phyloP scores from a whole-genome alignment of 2,113 vertebrate genomes.

The Eclectus roratus region DNA sequence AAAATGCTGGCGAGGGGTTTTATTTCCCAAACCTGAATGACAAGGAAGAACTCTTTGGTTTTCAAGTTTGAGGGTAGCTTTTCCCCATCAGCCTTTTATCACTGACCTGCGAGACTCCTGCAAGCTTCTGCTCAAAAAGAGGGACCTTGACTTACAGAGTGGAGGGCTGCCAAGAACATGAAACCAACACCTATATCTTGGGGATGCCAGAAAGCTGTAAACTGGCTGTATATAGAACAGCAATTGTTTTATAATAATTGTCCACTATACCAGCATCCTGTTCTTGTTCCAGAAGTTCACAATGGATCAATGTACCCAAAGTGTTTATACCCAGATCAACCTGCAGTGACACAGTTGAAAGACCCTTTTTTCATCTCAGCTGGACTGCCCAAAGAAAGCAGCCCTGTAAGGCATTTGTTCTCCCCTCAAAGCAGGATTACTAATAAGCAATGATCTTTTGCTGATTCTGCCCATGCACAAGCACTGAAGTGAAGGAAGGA shows the following conservation, averaged over 20 bases:
- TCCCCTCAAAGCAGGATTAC: neutral
- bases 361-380: neutral
- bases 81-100: neutral
- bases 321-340: conserved; percentile 14
- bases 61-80: neutral
- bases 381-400: neutral
- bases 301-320: conserved; percentile 42
- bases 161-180: conserved; percentile 40
- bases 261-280: conserved; percentile 52
- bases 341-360: neutral
- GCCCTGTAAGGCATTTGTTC: neutral
- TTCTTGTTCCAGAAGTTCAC: conserved; percentile 61
- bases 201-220: conserved; percentile 44
- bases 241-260: conserved; percentile 54
- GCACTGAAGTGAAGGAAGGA: neutral
- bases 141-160: neutral
- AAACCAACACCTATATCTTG: conserved; percentile 2
- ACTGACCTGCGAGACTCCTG: neutral
- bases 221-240: conserved; percentile 27
- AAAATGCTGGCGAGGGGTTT: neutral
- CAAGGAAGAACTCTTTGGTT: neutral
- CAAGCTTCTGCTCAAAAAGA: neutral
- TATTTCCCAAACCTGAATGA: neutral
- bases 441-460: neutral
- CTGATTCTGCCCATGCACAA: fast-evolving